These are phyloP conservation scores for Hemibagrus guttatus DNA, from an alignment of 2,797 vertebrate species.

Conservation along the genomic window DNA sequence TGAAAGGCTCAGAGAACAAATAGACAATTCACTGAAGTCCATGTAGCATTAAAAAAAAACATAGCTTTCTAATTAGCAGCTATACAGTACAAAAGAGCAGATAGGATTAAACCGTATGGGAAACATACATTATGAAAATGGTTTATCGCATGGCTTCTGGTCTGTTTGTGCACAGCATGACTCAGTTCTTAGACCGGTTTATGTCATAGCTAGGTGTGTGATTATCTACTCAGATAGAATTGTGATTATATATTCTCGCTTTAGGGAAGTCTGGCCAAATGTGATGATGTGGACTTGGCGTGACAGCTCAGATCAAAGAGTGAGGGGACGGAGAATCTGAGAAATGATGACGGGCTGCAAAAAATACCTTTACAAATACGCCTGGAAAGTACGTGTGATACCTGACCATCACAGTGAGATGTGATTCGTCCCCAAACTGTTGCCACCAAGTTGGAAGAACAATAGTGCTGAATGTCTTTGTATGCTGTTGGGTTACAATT, in stretches of 20 bases:
- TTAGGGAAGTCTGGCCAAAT: neutral
- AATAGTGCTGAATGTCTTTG: neutral
- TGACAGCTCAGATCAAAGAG: neutral
- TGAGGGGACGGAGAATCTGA: neutral
- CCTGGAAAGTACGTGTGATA: neutral
- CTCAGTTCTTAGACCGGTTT: neutral
- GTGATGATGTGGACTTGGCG: neutral
- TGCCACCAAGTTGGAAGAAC: neutral
- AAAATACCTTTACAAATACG: neutral
- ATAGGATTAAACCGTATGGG: neutral
- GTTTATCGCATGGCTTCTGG: neutral
- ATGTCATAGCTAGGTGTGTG: neutral
- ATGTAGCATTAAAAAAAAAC: no score
- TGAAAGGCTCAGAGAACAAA: neutral
- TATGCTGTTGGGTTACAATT: neutral
- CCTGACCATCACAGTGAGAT: neutral
- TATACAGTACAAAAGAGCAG: neutral
- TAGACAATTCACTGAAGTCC: neutral
- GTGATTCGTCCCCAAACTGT: neutral
- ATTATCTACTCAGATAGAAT: constrained; percentile 7
- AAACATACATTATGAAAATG: neutral
- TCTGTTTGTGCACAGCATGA: neutral
- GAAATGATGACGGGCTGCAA: neutral
- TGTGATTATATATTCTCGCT: neutral
- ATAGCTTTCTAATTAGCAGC: no score